Conservation (phyloP, 2,113 vertebrate species). For the Aphyosemion australe region DNA sequence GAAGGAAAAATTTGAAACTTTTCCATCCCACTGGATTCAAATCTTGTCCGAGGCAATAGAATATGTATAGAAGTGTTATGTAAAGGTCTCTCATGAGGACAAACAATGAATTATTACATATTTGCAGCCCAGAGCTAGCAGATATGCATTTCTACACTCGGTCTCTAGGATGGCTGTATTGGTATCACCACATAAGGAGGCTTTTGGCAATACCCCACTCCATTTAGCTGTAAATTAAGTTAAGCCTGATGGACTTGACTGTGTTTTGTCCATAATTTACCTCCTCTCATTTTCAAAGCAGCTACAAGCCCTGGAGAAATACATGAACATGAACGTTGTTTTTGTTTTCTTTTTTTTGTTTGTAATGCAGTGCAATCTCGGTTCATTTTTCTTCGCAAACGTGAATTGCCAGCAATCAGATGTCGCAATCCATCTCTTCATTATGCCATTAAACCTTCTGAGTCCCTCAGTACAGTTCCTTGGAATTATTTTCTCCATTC, state of each 20-base stretch:
- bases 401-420: constrained; percentile 39
- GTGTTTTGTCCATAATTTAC: constrained; percentile 45
- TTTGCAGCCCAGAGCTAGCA: constrained; percentile 23
- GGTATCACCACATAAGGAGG: constrained; percentile 6
- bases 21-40: constrained; percentile 23
- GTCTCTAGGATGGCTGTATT: constrained; percentile 1
- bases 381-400: constrained; percentile 39
- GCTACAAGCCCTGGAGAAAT: constrained; percentile 32
- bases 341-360: not conserved
- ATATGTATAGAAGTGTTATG: constrained; percentile 23
- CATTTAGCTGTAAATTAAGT: constrained; percentile 41
- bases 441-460: constrained; percentile 17
- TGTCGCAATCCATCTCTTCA: constrained; percentile 52
- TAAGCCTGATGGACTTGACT: constrained; percentile 35
- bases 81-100: constrained; percentile 44
- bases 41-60: constrained; percentile 11
- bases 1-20: constrained; percentile 41
- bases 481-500: constrained; percentile 16
- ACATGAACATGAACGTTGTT: constrained; percentile 27
- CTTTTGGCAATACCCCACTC: constrained; percentile 20
- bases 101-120: constrained; percentile 46
- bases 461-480: constrained; percentile 16
- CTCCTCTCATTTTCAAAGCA: constrained; percentile 34
- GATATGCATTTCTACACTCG: constrained; percentile 31
- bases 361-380: constrained; percentile 9